A percentile compares a stretch with the other conserved stretches of the same genome.
Evolutionary conservation across 2,797 vertebrate species (phyloP).

Genomic region (Danio aesculapii): DNA sequence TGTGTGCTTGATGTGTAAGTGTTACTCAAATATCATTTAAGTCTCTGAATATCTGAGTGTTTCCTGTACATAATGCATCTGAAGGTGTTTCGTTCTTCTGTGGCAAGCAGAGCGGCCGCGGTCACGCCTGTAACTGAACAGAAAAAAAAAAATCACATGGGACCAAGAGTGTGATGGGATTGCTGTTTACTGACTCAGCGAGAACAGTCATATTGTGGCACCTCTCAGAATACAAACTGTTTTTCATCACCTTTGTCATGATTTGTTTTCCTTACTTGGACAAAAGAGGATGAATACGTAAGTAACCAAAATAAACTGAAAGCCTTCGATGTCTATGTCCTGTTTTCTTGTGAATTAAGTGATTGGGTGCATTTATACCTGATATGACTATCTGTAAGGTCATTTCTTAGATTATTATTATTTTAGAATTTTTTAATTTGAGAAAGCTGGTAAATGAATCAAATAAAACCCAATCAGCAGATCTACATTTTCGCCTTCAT

Average conservation of each 20-base stretch:
- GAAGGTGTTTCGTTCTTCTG: constrained; percentile 70
- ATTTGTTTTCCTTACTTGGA: constrained; percentile 38
- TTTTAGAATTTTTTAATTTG: not conserved
- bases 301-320: constrained; percentile 49
- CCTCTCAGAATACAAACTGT: constrained; percentile 92
- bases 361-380: not conserved
- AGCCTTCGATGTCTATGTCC: constrained; percentile 30
- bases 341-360: constrained; percentile 12
- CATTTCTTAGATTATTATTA: not conserved
- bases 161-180: constrained; percentile 66
- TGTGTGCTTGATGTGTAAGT: constrained; percentile 83
- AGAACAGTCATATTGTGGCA: constrained; percentile 71
- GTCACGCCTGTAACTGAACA: constrained; percentile 53
- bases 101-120: constrained; percentile 68
- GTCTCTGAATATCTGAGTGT: constrained; percentile 77
- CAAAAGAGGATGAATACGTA: constrained; percentile 28
- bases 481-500: not conserved
- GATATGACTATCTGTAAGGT: not conserved
- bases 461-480: not conserved
- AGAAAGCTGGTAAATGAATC: not conserved
- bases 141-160: constrained; percentile 41
- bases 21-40: constrained; percentile 80
- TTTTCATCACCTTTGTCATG: constrained; percentile 80
- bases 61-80: constrained; percentile 81
- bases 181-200: constrained; percentile 35